Evolutionary conservation across 2,113 vertebrate genomes (phyloP).

Genomic region (Psilopogon haemacephalus): DNA sequence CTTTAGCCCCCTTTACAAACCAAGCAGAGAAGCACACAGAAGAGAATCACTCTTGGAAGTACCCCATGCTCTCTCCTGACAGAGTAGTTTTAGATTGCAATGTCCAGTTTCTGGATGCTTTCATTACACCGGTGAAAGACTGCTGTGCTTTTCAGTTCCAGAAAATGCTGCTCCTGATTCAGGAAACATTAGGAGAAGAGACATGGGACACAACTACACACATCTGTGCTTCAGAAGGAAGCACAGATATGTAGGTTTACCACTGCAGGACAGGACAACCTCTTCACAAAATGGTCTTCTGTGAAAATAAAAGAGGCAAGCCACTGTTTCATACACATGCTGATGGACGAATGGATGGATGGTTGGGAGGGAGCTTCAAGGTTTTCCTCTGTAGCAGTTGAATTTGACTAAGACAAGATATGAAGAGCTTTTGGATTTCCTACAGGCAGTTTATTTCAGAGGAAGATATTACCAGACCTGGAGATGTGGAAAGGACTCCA

Average conservation of each 20-base stretch:
- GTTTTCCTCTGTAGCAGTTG: neutral
- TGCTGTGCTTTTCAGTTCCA: neutral
- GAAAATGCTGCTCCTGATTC: neutral
- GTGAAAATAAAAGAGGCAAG: neutral
- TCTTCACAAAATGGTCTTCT: neutral
- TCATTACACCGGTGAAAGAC: neutral
- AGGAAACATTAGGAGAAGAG: neutral
- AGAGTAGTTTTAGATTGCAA: rapidly evolving
- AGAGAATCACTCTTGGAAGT: neutral
- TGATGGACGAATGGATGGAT: neutral
- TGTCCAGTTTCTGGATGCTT: neutral
- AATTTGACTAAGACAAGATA: neutral
- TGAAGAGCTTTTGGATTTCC: neutral
- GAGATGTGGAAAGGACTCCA: neutral
- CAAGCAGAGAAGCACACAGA: neutral
- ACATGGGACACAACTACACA: neutral
- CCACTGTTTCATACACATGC: neutral
- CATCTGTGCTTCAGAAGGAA: neutral
- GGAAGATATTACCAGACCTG: neutral
- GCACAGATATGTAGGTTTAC: neutral
- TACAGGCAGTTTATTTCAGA: neutral
- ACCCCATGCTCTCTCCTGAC: neutral
- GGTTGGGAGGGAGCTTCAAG: neutral
- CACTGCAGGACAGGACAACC: neutral
- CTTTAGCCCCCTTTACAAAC: neutral